phyloP scores from a whole-genome alignment of 2,888 invertebrate genomes.

The Hypomecis punctinalis region DNA sequence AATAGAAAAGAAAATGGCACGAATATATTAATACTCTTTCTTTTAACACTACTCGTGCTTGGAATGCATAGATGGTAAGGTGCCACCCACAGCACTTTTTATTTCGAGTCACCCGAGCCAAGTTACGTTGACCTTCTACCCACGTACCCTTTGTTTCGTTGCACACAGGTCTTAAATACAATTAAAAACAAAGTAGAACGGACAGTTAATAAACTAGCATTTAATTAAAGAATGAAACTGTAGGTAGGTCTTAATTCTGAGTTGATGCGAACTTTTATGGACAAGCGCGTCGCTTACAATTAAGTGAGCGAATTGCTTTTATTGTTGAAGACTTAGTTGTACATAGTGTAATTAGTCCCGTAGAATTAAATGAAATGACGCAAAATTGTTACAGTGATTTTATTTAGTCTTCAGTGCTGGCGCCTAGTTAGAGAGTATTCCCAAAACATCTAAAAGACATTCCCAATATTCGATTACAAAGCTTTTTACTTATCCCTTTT shows the following conservation, averaged over 20 bases:
- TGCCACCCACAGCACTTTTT: slow-evolving; percentile 6
- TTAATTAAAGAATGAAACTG: not conserved
- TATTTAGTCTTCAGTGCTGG: too few species aligned
- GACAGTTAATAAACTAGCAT: not conserved
- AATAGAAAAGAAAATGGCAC: slow-evolving; percentile 21
- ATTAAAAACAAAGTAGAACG: not conserved
- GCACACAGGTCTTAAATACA: not conserved
- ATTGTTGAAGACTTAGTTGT: too few species aligned
- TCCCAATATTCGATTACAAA: too few species aligned
- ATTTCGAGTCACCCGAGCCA: not conserved
- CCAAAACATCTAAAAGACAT: too few species aligned
- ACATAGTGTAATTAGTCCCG: too few species aligned
- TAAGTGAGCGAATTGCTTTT: too few species aligned
- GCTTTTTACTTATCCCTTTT: too few species aligned
- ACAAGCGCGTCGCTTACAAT: too few species aligned
- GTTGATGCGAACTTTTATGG: too few species aligned
- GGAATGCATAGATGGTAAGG: slow-evolving; percentile 1
- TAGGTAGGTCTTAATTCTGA: not conserved
- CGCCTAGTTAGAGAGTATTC: too few species aligned
- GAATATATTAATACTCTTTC: slow-evolving; percentile 24
- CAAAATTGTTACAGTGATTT: too few species aligned
- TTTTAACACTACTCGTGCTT: slow-evolving; percentile 24
- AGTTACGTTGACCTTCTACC: not conserved
- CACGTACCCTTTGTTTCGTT: slow-evolving; percentile 10
- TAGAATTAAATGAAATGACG: too few species aligned